Evolutionary conservation across 64 coral and sea anemone species (phyloP).

Genomic region (Dendrophyllia cribrosa): DNA sequence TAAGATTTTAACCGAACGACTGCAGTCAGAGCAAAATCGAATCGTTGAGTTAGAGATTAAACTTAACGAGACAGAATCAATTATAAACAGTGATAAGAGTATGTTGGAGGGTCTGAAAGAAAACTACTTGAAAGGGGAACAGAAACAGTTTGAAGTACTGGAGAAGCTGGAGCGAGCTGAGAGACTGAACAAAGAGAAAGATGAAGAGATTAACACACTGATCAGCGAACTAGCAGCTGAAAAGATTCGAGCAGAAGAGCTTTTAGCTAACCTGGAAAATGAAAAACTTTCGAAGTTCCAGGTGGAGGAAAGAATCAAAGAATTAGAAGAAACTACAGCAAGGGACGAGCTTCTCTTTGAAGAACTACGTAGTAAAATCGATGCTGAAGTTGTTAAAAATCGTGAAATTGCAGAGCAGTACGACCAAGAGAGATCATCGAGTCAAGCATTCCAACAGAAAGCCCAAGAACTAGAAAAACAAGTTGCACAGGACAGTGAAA

Average conservation of each 20-base stretch:
- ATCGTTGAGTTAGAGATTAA: constrained; percentile 56
- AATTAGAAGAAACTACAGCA: constrained; percentile 47
- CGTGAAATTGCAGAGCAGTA: constrained; percentile 58
- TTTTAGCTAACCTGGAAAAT: constrained; percentile 32
- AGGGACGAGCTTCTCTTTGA: constrained; percentile 68
- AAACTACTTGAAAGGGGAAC: constrained; percentile 15
- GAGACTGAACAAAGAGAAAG: constrained; percentile 65
- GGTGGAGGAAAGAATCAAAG: constrained; percentile 51
- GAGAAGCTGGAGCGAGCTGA: constrained; percentile 68
- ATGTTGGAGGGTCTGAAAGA: constrained; percentile 39
- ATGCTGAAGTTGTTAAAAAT: constrained; percentile 36
- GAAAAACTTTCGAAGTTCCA: constrained; percentile 39
- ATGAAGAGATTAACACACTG: constrained; percentile 66
- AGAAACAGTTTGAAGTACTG: constrained; percentile 43
- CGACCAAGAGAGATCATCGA: constrained; percentile 41
- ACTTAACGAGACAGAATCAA: constrained; percentile 69
- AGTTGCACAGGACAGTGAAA: constrained; percentile 50
- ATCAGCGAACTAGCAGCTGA: constrained; percentile 56
- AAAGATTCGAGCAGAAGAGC: constrained; percentile 33
- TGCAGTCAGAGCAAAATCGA: constrained; percentile 58
- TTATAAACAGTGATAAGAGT: constrained; percentile 41
- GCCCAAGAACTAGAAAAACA: constrained; percentile 60
- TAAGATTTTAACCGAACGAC: constrained; percentile 46
- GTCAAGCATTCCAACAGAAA: constrained; percentile 33
- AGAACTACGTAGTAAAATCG: constrained; percentile 58